These are phyloP conservation scores for Machimus atricapillus DNA, from an alignment of 2,888 invertebrate genomes.

Conservation along the genomic window DNA sequence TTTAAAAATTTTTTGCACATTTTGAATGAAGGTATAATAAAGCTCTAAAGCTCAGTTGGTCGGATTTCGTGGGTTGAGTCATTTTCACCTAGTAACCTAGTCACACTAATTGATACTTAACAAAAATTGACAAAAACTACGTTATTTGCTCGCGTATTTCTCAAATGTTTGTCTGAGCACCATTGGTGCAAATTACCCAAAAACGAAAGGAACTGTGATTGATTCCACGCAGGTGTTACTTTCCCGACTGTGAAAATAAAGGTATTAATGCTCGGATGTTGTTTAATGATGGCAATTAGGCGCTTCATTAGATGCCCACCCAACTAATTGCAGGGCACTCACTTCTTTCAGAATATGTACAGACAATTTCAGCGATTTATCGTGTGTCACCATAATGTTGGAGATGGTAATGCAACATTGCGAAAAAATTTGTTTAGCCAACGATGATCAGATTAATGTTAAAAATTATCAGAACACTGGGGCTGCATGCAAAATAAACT, in stretches of 20 bases:
- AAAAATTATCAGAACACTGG: constrained; percentile 53
- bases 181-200: background rate
- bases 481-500: constrained; percentile 56
- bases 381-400: constrained; percentile 60
- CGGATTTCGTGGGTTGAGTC: too few species aligned
- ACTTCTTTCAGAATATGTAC: constrained; percentile 54
- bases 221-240: background rate
- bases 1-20: too few species aligned
- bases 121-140: background rate
- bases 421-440: constrained; percentile 62
- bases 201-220: background rate
- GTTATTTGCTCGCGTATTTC: background rate
- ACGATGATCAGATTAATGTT: constrained; percentile 63
- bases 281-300: background rate
- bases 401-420: constrained; percentile 61
- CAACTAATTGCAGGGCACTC: background rate
- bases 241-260: background rate
- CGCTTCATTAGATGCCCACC: background rate
- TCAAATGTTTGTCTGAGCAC: background rate
- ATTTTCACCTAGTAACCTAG: too few species aligned
- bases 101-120: too few species aligned
- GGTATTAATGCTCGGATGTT: background rate
- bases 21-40: too few species aligned
- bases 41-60: too few species aligned
- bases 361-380: constrained; percentile 60